Evolutionary conservation across 2,888 invertebrate genomes (phyloP).

Genomic region (Hydraecia micacea): DNA sequence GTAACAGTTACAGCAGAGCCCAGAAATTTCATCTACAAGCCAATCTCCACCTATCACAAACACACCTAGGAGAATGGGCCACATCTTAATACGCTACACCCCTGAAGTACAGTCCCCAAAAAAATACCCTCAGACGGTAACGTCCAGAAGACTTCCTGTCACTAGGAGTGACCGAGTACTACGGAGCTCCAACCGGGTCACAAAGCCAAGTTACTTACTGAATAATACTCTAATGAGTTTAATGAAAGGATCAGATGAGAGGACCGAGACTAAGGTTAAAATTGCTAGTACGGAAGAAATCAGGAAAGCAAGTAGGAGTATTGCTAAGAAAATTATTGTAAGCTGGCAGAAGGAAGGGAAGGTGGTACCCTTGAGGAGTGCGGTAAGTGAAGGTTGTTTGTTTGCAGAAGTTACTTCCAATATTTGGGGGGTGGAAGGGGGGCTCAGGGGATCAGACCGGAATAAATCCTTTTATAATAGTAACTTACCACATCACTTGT

Average conservation of each 20-base stretch:
- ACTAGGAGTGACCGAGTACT: slow-evolving; percentile 71
- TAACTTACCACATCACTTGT: too few relatives aligned
- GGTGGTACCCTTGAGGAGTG: slow-evolving; percentile 21
- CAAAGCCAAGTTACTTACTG: slow-evolving; percentile 57
- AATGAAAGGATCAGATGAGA: slow-evolving; percentile 43
- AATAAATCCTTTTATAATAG: too few relatives aligned
- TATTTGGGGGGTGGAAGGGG: too few relatives aligned
- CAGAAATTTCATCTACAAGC: slow-evolving; percentile 76
- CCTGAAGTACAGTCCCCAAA: slow-evolving; percentile 62
- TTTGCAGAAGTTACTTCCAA: too few relatives aligned
- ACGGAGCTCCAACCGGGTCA: slow-evolving; percentile 72
- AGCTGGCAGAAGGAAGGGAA: slow-evolving; percentile 22
- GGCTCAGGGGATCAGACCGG: too few relatives aligned
- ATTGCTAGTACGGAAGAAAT: slow-evolving; percentile 35
- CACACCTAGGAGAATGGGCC: slow-evolving; percentile 73
- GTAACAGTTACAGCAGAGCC: slow-evolving; percentile 68
- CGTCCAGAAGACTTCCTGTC: slow-evolving; percentile 18
- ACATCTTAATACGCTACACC: slow-evolving; percentile 63
- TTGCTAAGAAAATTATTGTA: slow-evolving; percentile 32
- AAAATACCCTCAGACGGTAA: slow-evolving; percentile 23
- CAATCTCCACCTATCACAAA: slow-evolving; percentile 75
- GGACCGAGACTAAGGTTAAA: slow-evolving; percentile 24
- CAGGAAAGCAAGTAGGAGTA: slow-evolving; percentile 31
- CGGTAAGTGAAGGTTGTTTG: slow-evolving; percentile 30
- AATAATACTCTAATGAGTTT: slow-evolving; percentile 57